Base-by-base conservation (phyloP, 2,888 invertebrate genomes). In the Brachyptera risi region DNA sequence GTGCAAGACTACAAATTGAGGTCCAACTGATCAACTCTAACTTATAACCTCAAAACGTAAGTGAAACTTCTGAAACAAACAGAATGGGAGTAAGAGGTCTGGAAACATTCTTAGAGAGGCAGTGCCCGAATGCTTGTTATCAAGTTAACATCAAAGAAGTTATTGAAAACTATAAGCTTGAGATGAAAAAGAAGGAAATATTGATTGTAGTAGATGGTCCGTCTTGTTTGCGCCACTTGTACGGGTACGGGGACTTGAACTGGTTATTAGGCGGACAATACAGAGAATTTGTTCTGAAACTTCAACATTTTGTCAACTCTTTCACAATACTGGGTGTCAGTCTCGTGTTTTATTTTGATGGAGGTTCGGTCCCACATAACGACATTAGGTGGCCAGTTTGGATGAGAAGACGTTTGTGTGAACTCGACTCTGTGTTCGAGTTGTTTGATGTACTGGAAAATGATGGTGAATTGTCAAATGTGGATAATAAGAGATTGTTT, bases 271-370 rank as follows among this genome's bases (percentile, higher is more conserved):
- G 72, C 21, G 72, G 71, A 0, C 72, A 73, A 58, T 67, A 69
- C 60, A 66, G 67, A 42, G 70, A 72, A 56, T 71, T 67, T 63
- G 58, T 68, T 1, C 68, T 69, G 9, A 63, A 64, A 40, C 59
- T 71, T 11, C 56, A 65, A 56, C 58, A 51, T 3, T 71, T 73
- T 58, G 67, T 73, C 1, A 56, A 67, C 15, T 64, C 61, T 44
- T 69, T 73, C 58, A 64, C 61, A 24, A 59, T 59, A 1, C 44
- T 70, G n/a, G 69, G 69, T 1, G 64, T 70, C 11, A 65, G 66
- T 15, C 62, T 71, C 1, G 69, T 73, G 1, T 68, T 72, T 54
- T 73, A 69, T 61, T 73, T 71, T 65, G 72, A 72, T 64, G 72
- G 72, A 13, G 66, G 69, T 15, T 70, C 71, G 3, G 67, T 67